Evolutionary conservation across 2,113 vertebrate genomes (phyloP), one percentile per base, ranked within the genome.

Genomic region (Vulpes vulpes): DNA sequence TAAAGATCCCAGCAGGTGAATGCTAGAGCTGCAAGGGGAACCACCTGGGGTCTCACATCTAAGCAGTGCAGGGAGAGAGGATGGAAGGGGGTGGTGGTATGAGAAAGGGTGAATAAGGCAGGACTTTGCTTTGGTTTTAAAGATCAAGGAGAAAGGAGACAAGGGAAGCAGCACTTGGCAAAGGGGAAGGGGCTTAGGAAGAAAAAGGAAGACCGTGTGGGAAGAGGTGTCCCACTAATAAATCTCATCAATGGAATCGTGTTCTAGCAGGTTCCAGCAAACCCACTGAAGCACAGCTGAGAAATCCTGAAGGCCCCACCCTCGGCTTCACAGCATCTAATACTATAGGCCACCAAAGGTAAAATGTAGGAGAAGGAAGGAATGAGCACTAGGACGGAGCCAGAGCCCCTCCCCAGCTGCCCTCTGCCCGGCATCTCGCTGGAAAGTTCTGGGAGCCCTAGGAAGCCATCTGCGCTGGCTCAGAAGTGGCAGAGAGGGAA

Each of bases 401-500:
- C 71, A 22, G 74, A 15, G 59, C 49, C 51, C 25, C 91, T 67
- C 57, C 65, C 83, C 69, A 0, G 7, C 16, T 19, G 20, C 65
- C 74, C 62, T 22, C 15, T 27, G 2, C 23, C 76, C 16, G 1
- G 15, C 38, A 65, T 25, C 85, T 79, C 0, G 3, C 79, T 60
- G 81, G 86, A 96, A 96, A 92, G 78, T 91, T 93, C 95, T 87
- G 17, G 59, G 53, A 88, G 65, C 76, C 59, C 97, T 73, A 53
- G 55, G 83, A 78, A 89, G 79, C 89, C 92, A 95, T 97, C 95
- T 96, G 94, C 16, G 1, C 89, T n/a, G 27, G 86, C 92, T 96
- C 94, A 96, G 86, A 86, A 94, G 94, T 82, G 92, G 78, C 38
- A 2, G 55, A 96, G 86, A 14, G 94, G 73, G 96, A 74, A 96